A percentile compares a stretch with the other conserved stretches of the same genome.
Conservation (phyloP, 2,888 invertebrate genomes). For the Balanococcus diminutus region DNA sequence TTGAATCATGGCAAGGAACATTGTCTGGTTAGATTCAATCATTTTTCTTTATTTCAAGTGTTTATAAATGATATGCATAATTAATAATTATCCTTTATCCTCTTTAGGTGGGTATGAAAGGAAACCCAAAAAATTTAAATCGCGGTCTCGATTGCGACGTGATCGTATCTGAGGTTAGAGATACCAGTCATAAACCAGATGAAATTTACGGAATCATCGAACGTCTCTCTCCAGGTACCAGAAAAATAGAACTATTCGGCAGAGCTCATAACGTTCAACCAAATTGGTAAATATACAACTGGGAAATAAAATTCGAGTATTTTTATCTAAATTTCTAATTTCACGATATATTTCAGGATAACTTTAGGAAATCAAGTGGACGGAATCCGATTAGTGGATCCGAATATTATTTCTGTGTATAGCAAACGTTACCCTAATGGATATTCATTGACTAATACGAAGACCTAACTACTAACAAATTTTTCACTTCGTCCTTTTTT, state of each 20-base stretch:
- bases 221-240: slow-evolving; percentile 91
- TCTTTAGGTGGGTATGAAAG: slow-evolving; percentile 87
- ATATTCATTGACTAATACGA: slow-evolving; percentile 66
- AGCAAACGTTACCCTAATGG: slow-evolving; percentile 93
- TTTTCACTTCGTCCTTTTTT: background rate
- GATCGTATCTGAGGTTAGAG: slow-evolving; percentile 96
- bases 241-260: slow-evolving; percentile 96
- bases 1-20: slow-evolving; percentile 98
- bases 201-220: slow-evolving; percentile 99
- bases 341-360: slow-evolving; percentile 65
- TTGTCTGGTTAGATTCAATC: slow-evolving; percentile 71
- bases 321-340: background rate
- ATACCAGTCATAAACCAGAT: slow-evolving; percentile 97
- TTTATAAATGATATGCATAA: no score
- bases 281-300: slow-evolving; percentile 75
- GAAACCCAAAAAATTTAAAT: slow-evolving; percentile 87
- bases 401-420: slow-evolving; percentile 86
- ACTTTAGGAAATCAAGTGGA: slow-evolving; percentile 97
- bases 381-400: slow-evolving; percentile 90
- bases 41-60: background rate
- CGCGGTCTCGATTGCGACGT: slow-evolving; percentile 96
- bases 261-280: slow-evolving; percentile 97
- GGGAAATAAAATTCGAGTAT: background rate
- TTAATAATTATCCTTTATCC: background rate
- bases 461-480: slow-evolving; percentile 55